Conservation (phyloP, 1,140 invertebrate genomes). For the Stenopsyche tienmushanensis region DNA sequence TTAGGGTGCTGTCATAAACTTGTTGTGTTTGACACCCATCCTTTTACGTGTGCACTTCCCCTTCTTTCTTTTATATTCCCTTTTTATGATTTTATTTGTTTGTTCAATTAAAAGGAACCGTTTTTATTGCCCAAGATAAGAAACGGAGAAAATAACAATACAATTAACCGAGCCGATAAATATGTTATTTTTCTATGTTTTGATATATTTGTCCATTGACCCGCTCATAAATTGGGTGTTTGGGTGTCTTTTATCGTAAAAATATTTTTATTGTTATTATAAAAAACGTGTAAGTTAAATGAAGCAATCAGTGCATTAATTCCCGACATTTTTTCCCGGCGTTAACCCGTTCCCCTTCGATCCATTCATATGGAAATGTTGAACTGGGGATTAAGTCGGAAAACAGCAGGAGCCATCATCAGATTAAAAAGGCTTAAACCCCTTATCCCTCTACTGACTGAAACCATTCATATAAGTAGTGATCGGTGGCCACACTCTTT, state of each 20-base stretch:
- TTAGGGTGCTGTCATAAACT: constrained; percentile 9
- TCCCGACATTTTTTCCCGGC: no score
- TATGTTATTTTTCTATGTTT: not conserved
- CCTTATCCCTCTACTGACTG: not conserved
- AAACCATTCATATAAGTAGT: no score
- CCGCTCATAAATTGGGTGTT: no score
- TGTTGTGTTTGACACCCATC: constrained; percentile 18
- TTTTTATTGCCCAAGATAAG: no score
- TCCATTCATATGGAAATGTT: constrained; percentile 15
- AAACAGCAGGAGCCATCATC: constrained; percentile 14
- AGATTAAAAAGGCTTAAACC: constrained; percentile 12
- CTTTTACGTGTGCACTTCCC: constrained; percentile 5
- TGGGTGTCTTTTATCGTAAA: not conserved
- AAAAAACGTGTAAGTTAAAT: no score
- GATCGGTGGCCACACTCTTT: not conserved
- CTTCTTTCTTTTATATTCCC: not conserved
- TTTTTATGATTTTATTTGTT: not conserved
- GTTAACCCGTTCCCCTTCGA: not conserved
- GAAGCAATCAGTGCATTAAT: no score
- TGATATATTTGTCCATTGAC: not conserved
- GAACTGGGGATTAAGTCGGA: constrained; percentile 17
- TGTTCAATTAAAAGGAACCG: no score
- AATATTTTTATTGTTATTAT: not conserved
- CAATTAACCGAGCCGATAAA: no score
- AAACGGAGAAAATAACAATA: no score